phyloP scores from a whole-genome alignment of 1,140 invertebrate species.

The Parasteatoda tepidariorum region DNA sequence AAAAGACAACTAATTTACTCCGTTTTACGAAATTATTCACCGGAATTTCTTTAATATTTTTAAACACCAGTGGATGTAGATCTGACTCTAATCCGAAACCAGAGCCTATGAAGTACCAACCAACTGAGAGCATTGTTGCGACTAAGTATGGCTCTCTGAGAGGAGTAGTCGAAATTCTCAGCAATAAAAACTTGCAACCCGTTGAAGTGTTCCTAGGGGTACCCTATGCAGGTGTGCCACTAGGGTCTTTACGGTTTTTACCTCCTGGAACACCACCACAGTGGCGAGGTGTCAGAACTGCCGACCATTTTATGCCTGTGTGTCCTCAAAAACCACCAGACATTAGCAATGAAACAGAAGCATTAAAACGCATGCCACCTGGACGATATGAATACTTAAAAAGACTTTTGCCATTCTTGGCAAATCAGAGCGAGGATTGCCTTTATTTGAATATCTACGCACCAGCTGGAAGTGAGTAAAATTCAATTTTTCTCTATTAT shows the following conservation, averaged over 20 bases:
- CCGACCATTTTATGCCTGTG: constrained; percentile 79
- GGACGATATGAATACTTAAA: constrained; percentile 88
- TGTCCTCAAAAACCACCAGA: constrained; percentile 84
- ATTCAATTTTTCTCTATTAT: no score
- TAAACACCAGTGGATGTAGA: not conserved
- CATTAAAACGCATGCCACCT: constrained; percentile 79
- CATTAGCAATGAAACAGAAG: constrained; percentile 81
- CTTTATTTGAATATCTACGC: constrained; percentile 96
- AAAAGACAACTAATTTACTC: not conserved
- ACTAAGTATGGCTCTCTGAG: constrained; percentile 72
- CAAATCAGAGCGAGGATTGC: constrained; percentile 95
- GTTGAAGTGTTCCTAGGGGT: constrained; percentile 74
- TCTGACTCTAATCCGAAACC: not conserved
- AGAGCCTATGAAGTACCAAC: not conserved
- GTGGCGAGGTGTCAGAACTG: constrained; percentile 80
- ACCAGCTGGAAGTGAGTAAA: constrained; percentile 87
- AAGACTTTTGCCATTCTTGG: constrained; percentile 84
- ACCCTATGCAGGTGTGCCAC: constrained; percentile 83
- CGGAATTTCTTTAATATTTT: not conserved
- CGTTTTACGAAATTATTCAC: not conserved
- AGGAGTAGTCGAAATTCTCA: constrained; percentile 66
- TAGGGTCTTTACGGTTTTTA: constrained; percentile 77
- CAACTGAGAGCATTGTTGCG: constrained; percentile 71
- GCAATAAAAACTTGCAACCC: constrained; percentile 63
- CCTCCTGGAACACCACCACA: constrained; percentile 76